phyloP scores from a whole-genome alignment of 2,113 vertebrate species.

The Brachirus orientalis region DNA sequence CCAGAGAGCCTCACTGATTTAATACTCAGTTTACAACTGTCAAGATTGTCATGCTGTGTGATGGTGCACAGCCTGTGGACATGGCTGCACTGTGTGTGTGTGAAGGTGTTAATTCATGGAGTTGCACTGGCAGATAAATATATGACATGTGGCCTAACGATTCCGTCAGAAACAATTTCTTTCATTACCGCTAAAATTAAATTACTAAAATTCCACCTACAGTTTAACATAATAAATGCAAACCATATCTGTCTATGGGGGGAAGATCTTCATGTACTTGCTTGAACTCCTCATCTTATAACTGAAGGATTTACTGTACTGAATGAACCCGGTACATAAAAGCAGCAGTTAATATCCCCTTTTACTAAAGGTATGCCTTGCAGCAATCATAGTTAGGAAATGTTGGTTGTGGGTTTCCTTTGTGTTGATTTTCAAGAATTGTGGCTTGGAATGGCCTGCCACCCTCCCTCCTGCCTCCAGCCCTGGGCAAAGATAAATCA shows the following conservation, averaged over 20 bases:
- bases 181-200: no score
- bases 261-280: no score
- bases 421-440: constrained; percentile 29
- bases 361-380: constrained; percentile 44
- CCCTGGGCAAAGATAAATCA: constrained; percentile 82
- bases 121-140: constrained; percentile 29
- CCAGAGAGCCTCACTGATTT: constrained; percentile 4
- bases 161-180: no score
- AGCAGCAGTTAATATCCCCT: constrained; percentile 49
- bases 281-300: not conserved
- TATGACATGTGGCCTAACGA: constrained; percentile 26
- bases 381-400: constrained; percentile 66
- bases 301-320: constrained; percentile 44
- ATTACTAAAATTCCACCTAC: constrained; percentile 36
- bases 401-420: constrained; percentile 63
- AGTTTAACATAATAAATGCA: no score
- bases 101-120: constrained; percentile 6
- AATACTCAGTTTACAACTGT: not conserved
- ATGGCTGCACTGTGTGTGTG: constrained; percentile 9
- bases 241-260: constrained; percentile 36
- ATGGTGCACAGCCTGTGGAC: constrained; percentile 19
- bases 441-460: constrained; percentile 47
- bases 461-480: constrained; percentile 43
- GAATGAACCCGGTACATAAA: constrained; percentile 42
- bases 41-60: not conserved